Percentiles rank a stretch among this genome's conserved stretches.
These are phyloP conservation scores for Benitochromis conjunctus DNA, from an alignment of 2,113 vertebrate species.

Conservation along the genomic window DNA sequence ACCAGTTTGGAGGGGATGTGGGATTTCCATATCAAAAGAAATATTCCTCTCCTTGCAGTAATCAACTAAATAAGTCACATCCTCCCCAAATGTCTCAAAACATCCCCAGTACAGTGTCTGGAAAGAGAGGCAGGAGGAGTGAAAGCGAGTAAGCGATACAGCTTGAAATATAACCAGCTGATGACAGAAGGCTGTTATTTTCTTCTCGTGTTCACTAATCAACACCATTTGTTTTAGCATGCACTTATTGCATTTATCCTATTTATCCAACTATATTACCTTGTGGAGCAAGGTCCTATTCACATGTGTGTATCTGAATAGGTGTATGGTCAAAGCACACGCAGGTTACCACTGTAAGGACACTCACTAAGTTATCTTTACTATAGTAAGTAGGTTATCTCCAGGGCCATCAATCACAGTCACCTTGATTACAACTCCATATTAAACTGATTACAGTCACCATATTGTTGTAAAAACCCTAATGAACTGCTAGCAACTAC, in stretches of 20 bases:
- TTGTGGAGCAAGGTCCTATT: neutral
- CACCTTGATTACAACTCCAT: neutral
- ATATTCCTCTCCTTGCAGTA: neutral
- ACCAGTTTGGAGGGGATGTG: neutral
- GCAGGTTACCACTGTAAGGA: constrained; percentile 8
- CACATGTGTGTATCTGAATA: neutral
- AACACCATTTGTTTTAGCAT: neutral
- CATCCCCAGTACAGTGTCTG: neutral
- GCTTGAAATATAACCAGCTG: neutral
- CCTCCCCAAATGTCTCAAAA: neutral
- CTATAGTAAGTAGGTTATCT: constrained; percentile 9
- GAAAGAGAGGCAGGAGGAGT: neutral
- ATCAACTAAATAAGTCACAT: constrained; percentile 13
- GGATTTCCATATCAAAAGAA: constrained; percentile 23
- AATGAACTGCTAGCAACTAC: neutral
- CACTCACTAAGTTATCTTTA: neutral
- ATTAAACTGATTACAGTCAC: neutral
- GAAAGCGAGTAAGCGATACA: neutral
- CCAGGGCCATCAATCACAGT: neutral
- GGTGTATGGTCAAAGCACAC: neutral
- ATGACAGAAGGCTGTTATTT: neutral
- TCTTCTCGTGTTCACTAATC: neutral
- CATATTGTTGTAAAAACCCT: neutral
- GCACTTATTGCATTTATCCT: neutral
- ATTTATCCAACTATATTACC: neutral